These are phyloP conservation scores for Drosophila pseudotalamancana DNA, from an alignment of 2,888 invertebrate genomes.

Conservation along the genomic window DNA sequence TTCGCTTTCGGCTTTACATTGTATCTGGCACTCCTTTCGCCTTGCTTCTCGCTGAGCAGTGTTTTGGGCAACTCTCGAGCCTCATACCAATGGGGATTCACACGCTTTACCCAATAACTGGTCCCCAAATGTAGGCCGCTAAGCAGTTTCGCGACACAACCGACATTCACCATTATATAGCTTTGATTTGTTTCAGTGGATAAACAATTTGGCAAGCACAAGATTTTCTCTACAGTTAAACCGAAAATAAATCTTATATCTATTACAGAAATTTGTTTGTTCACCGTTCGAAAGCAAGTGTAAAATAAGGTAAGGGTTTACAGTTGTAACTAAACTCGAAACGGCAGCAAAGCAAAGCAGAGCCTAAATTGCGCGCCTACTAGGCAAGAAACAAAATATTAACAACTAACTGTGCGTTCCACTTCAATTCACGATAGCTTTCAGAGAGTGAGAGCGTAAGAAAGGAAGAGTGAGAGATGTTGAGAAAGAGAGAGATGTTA, in stretches of 20 bases:
- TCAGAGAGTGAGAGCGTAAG: not conserved
- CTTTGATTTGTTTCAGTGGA: not conserved
- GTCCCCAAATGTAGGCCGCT: conserved; percentile 3
- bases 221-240: not conserved
- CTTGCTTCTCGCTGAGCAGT: conserved; percentile 11
- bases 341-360: not conserved
- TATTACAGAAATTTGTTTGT: not conserved
- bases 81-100: conserved; percentile 58
- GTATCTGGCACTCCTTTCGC: too few species aligned
- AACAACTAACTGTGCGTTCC: conserved; percentile 1
- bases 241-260: too few species aligned
- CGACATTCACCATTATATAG: conserved; percentile 31
- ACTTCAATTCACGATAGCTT: not conserved
- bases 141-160: conserved; percentile 54
- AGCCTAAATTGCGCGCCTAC: conserved; percentile 26
- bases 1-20: not conserved
- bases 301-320: not conserved
- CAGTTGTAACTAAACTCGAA: not conserved
- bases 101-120: conserved; percentile 44
- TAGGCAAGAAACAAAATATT: not conserved
- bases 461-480: not conserved
- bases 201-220: not conserved
- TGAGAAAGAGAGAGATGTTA: not conserved
- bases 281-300: not conserved
- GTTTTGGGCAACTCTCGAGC: conserved; percentile 45